Conservation (phyloP, 2,888 invertebrate species). For the Cotesia congregata region DNA sequence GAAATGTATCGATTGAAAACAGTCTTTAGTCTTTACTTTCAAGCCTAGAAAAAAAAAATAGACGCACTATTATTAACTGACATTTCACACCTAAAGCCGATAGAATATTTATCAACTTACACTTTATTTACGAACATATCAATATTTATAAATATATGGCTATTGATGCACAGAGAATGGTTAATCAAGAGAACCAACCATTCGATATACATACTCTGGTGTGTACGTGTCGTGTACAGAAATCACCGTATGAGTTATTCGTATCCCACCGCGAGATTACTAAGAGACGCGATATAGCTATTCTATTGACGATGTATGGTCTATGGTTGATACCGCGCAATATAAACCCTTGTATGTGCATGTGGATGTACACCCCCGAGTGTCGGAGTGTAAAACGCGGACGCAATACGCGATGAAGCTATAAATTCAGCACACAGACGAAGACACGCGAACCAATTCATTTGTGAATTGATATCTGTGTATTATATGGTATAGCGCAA, state of each 20-base stretch:
- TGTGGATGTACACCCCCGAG: conserved; percentile 5
- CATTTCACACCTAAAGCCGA: no score
- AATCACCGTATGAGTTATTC: conserved; percentile 41
- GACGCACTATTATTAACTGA: no score
- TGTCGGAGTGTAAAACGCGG: conserved; percentile 50
- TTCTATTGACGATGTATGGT: conserved; percentile 8
- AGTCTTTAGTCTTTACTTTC: conserved; percentile 16
- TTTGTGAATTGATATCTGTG: conserved; percentile 47
- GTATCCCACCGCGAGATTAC: conserved; percentile 12
- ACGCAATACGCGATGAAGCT: conserved; percentile 67
- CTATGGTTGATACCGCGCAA: conserved; percentile 13
- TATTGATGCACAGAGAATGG: neutral
- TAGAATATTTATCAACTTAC: no score
- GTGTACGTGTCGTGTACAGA: conserved; percentile 40
- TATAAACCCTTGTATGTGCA: conserved; percentile 28
- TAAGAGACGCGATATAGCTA: neutral
- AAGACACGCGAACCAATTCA: conserved; percentile 66
- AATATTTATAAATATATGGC: conserved; percentile 24
- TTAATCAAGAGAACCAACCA: neutral
- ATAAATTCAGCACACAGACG: conserved; percentile 62
- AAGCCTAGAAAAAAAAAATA: no score
- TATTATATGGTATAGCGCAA: conserved; percentile 50
- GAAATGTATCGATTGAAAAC: conserved; percentile 29
- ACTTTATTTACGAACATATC: conserved; percentile 19
- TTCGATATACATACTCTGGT: conserved; percentile 2